Evolutionary conservation across 2,888 invertebrate species (phyloP).

Genomic region (Drosophila macrospina): DNA sequence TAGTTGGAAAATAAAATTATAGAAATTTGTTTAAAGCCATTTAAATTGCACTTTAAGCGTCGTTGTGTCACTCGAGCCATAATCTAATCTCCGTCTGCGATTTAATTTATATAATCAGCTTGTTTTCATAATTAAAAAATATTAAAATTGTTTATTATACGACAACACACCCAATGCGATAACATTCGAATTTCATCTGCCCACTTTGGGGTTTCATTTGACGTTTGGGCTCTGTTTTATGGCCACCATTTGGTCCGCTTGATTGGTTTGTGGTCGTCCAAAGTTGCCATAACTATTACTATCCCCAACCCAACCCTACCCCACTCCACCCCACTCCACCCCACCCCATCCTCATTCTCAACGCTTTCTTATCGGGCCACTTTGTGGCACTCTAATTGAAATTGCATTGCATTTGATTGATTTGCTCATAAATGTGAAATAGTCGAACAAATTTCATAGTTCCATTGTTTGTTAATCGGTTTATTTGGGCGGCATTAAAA

Average conservation of each 20-base stretch:
- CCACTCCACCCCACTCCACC: too few relatives aligned
- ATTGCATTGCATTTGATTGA: slow-evolving; percentile 81
- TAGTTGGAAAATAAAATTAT: slow-evolving; percentile 59
- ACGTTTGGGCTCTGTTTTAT: slow-evolving; percentile 36
- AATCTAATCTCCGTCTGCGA: slow-evolving; percentile 80
- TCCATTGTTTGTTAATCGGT: slow-evolving; percentile 66
- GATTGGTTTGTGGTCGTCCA: slow-evolving; percentile 60
- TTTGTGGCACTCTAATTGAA: slow-evolving; percentile 71
- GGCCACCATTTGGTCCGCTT: slow-evolving; percentile 44
- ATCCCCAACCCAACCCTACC: not conserved
- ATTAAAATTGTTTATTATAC: slow-evolving; percentile 76
- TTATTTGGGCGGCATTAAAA: slow-evolving; percentile 52
- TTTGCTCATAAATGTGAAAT: slow-evolving; percentile 67
- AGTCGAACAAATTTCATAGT: slow-evolving; percentile 31
- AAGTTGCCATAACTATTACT: not conserved
- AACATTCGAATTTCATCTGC: slow-evolving; percentile 39
- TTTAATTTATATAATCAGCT: slow-evolving; percentile 83
- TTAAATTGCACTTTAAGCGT: slow-evolving; percentile 81
- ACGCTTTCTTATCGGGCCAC: slow-evolving; percentile 42
- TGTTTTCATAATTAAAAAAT: slow-evolving; percentile 83
- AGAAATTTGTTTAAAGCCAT: slow-evolving; percentile 79
- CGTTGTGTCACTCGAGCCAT: slow-evolving; percentile 70
- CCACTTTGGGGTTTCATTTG: slow-evolving; percentile 10
- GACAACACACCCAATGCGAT: slow-evolving; percentile 29
- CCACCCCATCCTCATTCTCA: not conserved